Conservation (phyloP, 2,888 invertebrate genomes). For the Erpobdella octoculata region DNA sequence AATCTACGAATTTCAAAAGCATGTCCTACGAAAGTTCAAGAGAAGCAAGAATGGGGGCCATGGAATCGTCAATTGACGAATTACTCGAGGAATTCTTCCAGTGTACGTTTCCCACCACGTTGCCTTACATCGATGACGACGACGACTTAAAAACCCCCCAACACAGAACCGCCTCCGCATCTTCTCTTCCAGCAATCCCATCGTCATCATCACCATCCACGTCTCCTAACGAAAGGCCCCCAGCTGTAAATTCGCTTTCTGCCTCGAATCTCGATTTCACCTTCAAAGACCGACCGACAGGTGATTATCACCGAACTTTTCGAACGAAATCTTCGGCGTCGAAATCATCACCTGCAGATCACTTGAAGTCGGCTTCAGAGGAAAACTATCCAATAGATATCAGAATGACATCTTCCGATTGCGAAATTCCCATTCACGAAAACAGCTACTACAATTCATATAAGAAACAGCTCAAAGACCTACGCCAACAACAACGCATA, state of each 20-base stretch:
- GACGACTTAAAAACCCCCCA: neutral
- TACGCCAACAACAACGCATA: neutral
- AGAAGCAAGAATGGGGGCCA: constrained; percentile 1
- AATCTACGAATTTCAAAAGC: no score
- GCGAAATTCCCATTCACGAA: neutral
- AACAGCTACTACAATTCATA: neutral
- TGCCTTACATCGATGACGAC: neutral
- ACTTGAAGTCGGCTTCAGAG: neutral
- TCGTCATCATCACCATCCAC: neutral
- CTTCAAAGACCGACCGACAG: no score
- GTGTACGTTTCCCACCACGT: neutral
- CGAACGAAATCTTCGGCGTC: no score
- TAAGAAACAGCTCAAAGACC: neutral
- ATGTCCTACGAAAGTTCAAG: neutral
- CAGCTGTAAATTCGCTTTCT: neutral
- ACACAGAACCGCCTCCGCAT: neutral
- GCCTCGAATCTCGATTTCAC: neutral
- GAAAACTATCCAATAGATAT: no score
- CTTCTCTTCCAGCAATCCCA: neutral
- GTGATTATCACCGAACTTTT: no score
- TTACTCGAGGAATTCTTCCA: neutral
- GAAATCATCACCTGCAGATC: neutral
- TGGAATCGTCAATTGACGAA: neutral
- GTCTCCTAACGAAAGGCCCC: no score
- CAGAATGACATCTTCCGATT: neutral